Percentiles rank a stretch among this genome's conserved stretches.
These are phyloP conservation scores for Drosophila anomalata DNA, from an alignment of 2,888 invertebrate genomes.

Conservation along the genomic window DNA sequence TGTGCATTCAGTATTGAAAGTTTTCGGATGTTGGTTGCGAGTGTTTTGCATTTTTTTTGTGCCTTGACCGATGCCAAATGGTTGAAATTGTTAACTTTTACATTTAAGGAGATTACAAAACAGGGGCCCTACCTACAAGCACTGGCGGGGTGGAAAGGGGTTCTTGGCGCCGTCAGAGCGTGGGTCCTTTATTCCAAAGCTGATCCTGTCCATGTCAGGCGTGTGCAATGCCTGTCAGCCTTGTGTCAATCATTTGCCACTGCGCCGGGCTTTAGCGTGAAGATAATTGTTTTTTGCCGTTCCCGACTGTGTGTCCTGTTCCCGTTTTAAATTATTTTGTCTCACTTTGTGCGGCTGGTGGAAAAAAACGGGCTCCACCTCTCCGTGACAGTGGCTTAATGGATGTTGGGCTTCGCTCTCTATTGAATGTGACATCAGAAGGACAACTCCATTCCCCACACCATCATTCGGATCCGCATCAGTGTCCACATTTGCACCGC, in stretches of 20 bases:
- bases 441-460: conserved; percentile 8
- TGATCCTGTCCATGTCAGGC: conserved; percentile 49
- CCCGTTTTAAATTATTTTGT: conserved; percentile 62
- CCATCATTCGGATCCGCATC: conserved; percentile 1
- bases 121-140: conserved; percentile 9
- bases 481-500: not conserved
- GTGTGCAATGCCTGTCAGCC: conserved; percentile 47
- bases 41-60: conserved; percentile 24
- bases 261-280: conserved; percentile 48
- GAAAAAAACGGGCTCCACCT: conserved; percentile 3
- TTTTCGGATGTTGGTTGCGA: conserved; percentile 19
- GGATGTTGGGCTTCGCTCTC: conserved; percentile 39
- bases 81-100: conserved; percentile 77
- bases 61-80: conserved; percentile 48
- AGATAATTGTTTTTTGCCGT: conserved; percentile 69
- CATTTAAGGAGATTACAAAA: conserved; percentile 78
- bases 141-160: conserved; percentile 2
- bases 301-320: conserved; percentile 42
- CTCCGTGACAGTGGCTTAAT: conserved; percentile 42
- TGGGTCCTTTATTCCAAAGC: conserved; percentile 15
- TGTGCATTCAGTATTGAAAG: conserved; percentile 19
- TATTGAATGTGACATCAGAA: conserved; percentile 47
- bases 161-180: conserved; percentile 1
- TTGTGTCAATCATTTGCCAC: conserved; percentile 51
- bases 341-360: conserved; percentile 35